Conservation (phyloP, 2,888 invertebrate genomes). For the Mythimna vitellina region DNA sequence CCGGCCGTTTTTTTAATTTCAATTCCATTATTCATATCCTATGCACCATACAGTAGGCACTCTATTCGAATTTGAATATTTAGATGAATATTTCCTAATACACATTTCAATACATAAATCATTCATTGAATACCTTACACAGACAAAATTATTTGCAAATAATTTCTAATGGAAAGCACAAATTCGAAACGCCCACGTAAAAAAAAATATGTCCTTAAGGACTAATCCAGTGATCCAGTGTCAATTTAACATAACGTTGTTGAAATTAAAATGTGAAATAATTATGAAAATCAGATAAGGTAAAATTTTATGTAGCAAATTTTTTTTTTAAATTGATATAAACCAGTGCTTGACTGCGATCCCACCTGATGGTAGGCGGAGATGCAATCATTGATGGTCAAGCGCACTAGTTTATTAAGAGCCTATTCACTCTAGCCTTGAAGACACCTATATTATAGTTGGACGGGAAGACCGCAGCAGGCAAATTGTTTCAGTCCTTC, state of each 20-base stretch:
- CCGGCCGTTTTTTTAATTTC: slow-evolving; percentile 37
- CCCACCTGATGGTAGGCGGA: too few species aligned
- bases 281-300: slow-evolving; percentile 43
- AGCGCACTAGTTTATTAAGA: too few species aligned
- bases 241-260: slow-evolving; percentile 17
- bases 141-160: slow-evolving; percentile 20
- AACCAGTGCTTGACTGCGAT: too few species aligned
- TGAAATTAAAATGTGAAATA: slow-evolving; percentile 28
- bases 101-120: slow-evolving; percentile 15
- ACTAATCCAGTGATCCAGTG: slow-evolving; percentile 27
- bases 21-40: slow-evolving; percentile 39
- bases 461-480: too few species aligned
- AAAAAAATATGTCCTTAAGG: slow-evolving; percentile 10
- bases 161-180: slow-evolving; percentile 23
- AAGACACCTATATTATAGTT: too few species aligned
- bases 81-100: slow-evolving; percentile 25
- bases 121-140: neutral
- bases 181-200: neutral
- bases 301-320: slow-evolving; percentile 28
- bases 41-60: slow-evolving; percentile 19
- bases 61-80: slow-evolving; percentile 30
- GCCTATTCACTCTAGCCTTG: too few species aligned
- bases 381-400: too few species aligned
- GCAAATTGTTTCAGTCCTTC: too few species aligned
- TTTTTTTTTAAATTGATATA: too few species aligned